Percentiles rank a stretch among this genome's conserved stretches.
These are phyloP conservation scores for Hyposmocoma kahamanoa DNA, from an alignment of 1,140 invertebrate species.

Conservation along the genomic window DNA sequence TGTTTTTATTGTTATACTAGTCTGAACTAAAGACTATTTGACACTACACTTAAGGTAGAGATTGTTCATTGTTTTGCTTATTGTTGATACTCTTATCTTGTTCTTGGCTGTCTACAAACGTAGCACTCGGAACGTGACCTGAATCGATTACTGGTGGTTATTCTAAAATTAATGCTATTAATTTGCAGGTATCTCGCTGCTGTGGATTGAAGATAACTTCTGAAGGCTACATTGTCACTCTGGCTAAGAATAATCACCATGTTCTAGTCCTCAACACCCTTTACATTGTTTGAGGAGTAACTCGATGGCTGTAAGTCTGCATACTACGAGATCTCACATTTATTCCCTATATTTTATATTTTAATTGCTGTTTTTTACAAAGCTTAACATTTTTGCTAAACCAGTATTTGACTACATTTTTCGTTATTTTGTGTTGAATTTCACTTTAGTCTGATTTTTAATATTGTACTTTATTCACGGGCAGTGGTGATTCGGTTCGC, in stretches of 20 bases:
- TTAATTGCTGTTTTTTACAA: constrained; percentile 70
- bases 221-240: constrained; percentile 96
- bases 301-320: constrained; percentile 70
- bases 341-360: constrained; percentile 72
- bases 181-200: constrained; percentile 91
- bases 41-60: too few species aligned
- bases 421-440: constrained; percentile 69
- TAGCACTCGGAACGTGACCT: too few species aligned
- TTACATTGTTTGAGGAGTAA: constrained; percentile 86
- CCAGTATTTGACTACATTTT: constrained; percentile 70
- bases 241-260: constrained; percentile 99
- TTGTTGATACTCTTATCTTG: too few species aligned
- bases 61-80: too few species aligned
- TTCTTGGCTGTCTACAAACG: too few species aligned
- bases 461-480: constrained; percentile 30
- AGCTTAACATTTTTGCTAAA: constrained; percentile 72
- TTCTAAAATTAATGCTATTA: too few species aligned
- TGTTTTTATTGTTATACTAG: too few species aligned
- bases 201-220: constrained; percentile 97
- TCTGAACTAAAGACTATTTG: too few species aligned
- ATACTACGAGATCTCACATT: constrained; percentile 72
- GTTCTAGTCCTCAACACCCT: constrained; percentile 96
- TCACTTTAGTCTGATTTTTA: constrained; percentile 61
- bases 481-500: constrained; percentile 49
- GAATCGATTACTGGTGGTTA: too few species aligned